Evolutionary conservation across 2,113 vertebrate genomes (phyloP).

Genomic region (Bubo bubo): DNA sequence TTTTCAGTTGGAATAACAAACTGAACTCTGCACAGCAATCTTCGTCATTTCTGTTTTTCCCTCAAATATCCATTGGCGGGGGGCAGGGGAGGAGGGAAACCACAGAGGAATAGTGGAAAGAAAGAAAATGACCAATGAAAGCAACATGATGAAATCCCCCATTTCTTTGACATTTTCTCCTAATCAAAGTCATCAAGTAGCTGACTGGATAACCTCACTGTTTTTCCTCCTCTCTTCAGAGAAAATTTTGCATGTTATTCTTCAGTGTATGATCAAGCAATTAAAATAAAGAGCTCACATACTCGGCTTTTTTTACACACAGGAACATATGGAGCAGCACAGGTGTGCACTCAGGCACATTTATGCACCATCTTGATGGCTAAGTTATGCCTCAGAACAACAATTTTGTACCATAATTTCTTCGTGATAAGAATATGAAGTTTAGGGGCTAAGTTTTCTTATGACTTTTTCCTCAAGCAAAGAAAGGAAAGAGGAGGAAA

Average conservation of each 20-base stretch:
- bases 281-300: not conserved
- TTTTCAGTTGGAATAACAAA: slow-evolving; percentile 26
- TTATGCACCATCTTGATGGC: not conserved
- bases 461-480: not conserved
- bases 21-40: slow-evolving; percentile 4
- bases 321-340: not conserved
- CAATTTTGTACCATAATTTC: not conserved
- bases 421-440: not conserved
- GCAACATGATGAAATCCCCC: not conserved
- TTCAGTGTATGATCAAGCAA: not conserved
- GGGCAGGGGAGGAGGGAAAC: not conserved
- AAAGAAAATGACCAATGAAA: not conserved
- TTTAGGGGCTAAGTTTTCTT: not conserved
- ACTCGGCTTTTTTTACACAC: not conserved
- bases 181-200: not conserved
- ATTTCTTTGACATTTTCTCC: not conserved
- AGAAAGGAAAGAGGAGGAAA: not conserved
- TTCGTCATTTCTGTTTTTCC: not conserved
- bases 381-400: not conserved
- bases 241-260: not conserved
- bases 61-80: not conserved
- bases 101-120: slow-evolving; percentile 7
- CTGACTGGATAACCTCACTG: not conserved
- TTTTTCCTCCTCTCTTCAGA: not conserved
- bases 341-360: not conserved